Conservation (phyloP, 2,888 invertebrate species). For the Drosophila rellima region DNA sequence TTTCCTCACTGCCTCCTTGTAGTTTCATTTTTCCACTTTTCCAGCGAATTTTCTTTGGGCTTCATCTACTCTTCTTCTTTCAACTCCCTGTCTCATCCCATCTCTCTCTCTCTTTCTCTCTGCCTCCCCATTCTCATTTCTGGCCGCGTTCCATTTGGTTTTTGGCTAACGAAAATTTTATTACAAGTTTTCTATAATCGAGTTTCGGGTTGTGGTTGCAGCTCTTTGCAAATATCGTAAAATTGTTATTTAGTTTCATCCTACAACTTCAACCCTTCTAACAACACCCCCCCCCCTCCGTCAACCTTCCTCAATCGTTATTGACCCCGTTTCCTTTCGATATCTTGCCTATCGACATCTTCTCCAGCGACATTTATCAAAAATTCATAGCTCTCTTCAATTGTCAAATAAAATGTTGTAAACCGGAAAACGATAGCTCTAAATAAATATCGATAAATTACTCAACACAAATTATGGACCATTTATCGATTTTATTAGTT, state of each 20-base stretch:
- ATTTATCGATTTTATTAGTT: too few species aligned
- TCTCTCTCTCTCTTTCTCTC: too few species aligned
- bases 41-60: constrained; percentile 37
- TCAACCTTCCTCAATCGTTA: neutral
- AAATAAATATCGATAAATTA: neutral
- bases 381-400: constrained; percentile 7
- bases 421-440: neutral
- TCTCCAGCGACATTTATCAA: constrained; percentile 29
- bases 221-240: constrained; percentile 63
- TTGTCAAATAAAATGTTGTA: constrained; percentile 1
- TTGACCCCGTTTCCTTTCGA: neutral
- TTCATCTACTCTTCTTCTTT: constrained; percentile 25
- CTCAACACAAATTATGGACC: neutral
- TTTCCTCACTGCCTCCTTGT: constrained; percentile 8
- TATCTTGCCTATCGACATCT: constrained; percentile 35
- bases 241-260: constrained; percentile 38
- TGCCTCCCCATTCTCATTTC: constrained; percentile 10
- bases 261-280: too few species aligned
- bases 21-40: constrained; percentile 35
- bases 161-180: constrained; percentile 75
- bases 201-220: constrained; percentile 66
- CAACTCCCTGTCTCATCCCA: neutral
- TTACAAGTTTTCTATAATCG: constrained; percentile 80
- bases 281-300: neutral
- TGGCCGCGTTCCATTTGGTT: constrained; percentile 61